These are phyloP conservation scores for Mormyrus iriodes DNA, from an alignment of 2,113 vertebrate species.

Conservation along the genomic window DNA sequence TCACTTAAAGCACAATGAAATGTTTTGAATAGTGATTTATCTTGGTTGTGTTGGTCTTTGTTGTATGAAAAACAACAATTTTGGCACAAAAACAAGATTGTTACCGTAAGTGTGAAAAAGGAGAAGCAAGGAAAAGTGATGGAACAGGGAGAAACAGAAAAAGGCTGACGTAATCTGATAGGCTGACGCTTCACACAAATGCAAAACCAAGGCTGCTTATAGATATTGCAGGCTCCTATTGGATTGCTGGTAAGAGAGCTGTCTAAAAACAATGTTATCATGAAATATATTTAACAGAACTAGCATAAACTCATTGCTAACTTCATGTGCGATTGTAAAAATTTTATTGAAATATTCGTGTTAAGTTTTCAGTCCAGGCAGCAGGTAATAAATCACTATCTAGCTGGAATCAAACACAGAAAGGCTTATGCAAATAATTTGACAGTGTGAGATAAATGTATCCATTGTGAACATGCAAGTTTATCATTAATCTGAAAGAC, in stretches of 20 bases:
- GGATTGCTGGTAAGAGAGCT: not conserved
- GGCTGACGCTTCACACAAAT: not conserved
- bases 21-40: not conserved
- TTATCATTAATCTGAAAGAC: conserved; percentile 15
- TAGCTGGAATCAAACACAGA: not conserved
- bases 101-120: not conserved
- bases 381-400: not conserved
- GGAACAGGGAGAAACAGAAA: not conserved
- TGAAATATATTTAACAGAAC: not conserved
- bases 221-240: not conserved
- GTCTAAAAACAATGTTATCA: not conserved
- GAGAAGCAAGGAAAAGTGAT: not conserved
- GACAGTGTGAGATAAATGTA: not conserved
- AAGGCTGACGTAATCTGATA: not conserved
- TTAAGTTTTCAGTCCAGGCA: not conserved
- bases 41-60: not conserved
- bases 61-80: not conserved
- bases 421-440: not conserved
- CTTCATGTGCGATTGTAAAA: not conserved
- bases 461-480: conserved; percentile 5
- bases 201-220: not conserved
- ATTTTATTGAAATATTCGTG: not conserved
- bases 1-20: not conserved
- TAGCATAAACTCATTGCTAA: not conserved
- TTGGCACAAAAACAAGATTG: not conserved